Evolutionary conservation across 2,113 vertebrate genomes (phyloP), one percentile per base, ranked within the genome.

Genomic region (Tachycineta bicolor): DNA sequence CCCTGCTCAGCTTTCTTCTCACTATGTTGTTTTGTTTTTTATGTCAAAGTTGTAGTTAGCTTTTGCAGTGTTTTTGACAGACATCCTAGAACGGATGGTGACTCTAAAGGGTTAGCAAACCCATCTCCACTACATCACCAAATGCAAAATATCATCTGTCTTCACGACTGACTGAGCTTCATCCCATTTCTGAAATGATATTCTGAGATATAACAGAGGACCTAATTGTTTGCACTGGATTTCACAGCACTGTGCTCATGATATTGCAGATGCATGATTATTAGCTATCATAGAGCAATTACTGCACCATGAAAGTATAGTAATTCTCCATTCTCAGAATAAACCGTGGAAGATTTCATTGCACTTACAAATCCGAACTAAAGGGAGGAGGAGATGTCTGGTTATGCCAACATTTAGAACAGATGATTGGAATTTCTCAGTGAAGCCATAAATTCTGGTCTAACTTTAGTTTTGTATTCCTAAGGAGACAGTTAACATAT

Each of bases 271-370:
- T 80, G 55, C 34, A 88, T 74, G 56, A 83, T 94, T 96, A 88
- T 94, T 93, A 95, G 86, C 77, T 90, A 62, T 93, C 92, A 78
- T 3, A 62, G 47, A 93, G 59, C 64, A 92, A 95, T 93, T 94
- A 79, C 49, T 68, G 34, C 28, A 67, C 64, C 69, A 79, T 89
- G 75, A 53, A 77, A 79, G 29, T 31, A 59, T 1, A 83, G 52
- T 39, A 68, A 95, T 95, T 86, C 76, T 83, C 52, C 41, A 46
- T 92, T 90, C 60, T 94, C 60, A 87, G 69, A 83, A 78, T 46
- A 81, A 86, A 83, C 64, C 68, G 59, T 29, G 60, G 79, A 93
- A 92, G 60, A 95, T 31, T 89, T 83, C 60, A 82, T 20, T 76
- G 65, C 88, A 79, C 67, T 92, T 94, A 92, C 49, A 96, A 92